Evolutionary conservation across 2,888 invertebrate genomes (phyloP).

Genomic region (Octodonta nipae): DNA sequence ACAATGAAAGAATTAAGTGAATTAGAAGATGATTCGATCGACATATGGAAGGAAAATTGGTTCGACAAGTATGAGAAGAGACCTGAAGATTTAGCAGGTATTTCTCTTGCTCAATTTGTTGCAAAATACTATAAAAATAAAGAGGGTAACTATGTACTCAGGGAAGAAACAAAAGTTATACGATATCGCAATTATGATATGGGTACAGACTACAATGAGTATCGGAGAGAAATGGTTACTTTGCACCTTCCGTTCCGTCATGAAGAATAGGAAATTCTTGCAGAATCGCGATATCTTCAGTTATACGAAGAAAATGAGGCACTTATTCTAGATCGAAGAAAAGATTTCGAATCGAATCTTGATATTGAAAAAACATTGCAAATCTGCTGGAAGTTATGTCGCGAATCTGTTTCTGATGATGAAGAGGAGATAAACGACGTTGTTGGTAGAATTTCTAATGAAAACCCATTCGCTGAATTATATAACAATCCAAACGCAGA

Average conservation of each 20-base stretch:
- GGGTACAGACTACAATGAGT: slow-evolving; percentile 22
- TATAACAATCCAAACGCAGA: background rate
- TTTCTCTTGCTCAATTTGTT: slow-evolving; percentile 31
- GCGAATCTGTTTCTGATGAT: slow-evolving; percentile 1
- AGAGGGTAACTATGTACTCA: slow-evolving; percentile 7
- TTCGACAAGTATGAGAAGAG: slow-evolving; percentile 32
- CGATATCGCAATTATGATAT: slow-evolving; percentile 30
- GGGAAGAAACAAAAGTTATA: slow-evolving; percentile 23
- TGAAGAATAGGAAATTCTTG: slow-evolving; percentile 29
- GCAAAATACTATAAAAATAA: slow-evolving; percentile 17
- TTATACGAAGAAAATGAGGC: slow-evolving; percentile 24
- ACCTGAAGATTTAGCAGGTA: slow-evolving; percentile 24
- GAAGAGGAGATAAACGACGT: background rate
- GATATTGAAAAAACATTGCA: slow-evolving; percentile 25
- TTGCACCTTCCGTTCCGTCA: slow-evolving; percentile 23
- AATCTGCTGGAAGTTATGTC: slow-evolving; percentile 28
- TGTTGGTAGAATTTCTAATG: background rate
- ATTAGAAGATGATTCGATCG: slow-evolving; percentile 26
- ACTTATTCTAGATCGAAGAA: slow-evolving; percentile 18
- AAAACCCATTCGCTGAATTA: background rate
- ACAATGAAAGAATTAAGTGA: slow-evolving; percentile 24
- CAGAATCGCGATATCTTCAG: slow-evolving; percentile 23
- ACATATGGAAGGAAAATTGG: slow-evolving; percentile 33
- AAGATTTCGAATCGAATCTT: slow-evolving; percentile 26
- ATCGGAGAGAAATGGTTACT: slow-evolving; percentile 28